Base-by-base conservation (phyloP, 2,113 vertebrate species). In the Upupa epops region DNA sequence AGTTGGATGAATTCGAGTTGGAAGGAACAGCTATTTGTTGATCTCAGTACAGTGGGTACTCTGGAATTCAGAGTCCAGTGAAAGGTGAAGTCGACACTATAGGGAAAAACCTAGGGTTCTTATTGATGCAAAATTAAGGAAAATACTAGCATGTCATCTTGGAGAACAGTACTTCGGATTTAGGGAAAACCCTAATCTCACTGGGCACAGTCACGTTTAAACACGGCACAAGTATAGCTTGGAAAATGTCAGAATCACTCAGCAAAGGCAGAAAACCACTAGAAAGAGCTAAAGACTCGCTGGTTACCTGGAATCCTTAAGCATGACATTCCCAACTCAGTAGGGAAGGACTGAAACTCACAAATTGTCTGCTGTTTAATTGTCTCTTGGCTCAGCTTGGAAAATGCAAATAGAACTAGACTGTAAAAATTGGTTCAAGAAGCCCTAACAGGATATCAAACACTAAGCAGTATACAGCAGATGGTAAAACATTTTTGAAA, bases 381-480 rank as follows among this genome's bases (percentile, higher is more conserved):
- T 97, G 89, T 96, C 87, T 94, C 79, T 96, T 97, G 95, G 94
- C 83, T 94, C 86, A 75, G 83, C 74, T 88, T 94, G 89, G 94
- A 92, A 91, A 95, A 89, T 94, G 87, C 91, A 93, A 97, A 97
- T 97, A 86, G 93, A 94, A 93, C 63, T 92, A 85, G 88, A 90
- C 84, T 93, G 82, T 87, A 92, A 96, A 93, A 95, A 88, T 37
- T 96, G 54, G 87, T 94, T 97, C 96, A 97, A 94, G 92, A 94
- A 96, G 92, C 96, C 75, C 92, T 96, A 97, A 92, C 83, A 60
- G 88, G 76, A 92, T 92, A 95, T 95, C 89, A 96, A 83, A 86
- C 79, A 85, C 77, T 87, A 88, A 83, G 75, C 81, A 95, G 81
- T 73, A 34, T 93, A 94, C 81, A 95, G 94, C 91, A 94, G 91